Evolutionary conservation across 2,888 invertebrate genomes (phyloP), one percentile per base, ranked within the genome.

Genomic region (Rhodophaea formosa): DNA sequence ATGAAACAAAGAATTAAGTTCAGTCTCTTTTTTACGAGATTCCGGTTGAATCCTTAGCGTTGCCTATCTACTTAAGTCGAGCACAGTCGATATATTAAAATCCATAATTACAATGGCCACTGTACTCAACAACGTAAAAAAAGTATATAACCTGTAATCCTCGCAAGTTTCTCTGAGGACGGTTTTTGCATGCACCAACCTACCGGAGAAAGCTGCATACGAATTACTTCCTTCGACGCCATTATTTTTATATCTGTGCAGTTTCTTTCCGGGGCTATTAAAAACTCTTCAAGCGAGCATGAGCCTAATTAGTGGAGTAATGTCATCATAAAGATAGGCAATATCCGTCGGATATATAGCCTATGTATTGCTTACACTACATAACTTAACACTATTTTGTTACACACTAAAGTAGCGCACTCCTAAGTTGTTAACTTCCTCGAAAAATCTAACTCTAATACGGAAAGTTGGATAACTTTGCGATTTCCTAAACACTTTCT

Each of bases 231-330:
- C 51, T 51, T n/a, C 6, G 35, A 10, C 35, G 51, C 17, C 16
- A 71, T 68, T 70, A 63, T 65, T 62, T 49, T 32, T 51, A 10
- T 45, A 17, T 45, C 45, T 32, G 5, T 23, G 35, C 8, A 6
- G 16, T 35, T 35, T 35, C n/a, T 8, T 35, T 51, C 32, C 51
- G 32, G 35, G 32, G 35, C 3, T 3, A 16, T 51, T 15, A 51
- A 51, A 14, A 30, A 14, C 15, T 3, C 16, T 17, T 45, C 8
- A 30, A 49, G 47, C 30, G 30, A 30, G 8, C 30, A 49, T 30
- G 47, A 49, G n/a, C n/a, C 29, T 29, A 30, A 47, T 47, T 47
- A 47, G 15, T 8, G 30, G 8, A 45, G 23, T 29, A 29, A 17
- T 30, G 35, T 51, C 16, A 8, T 51, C 16, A 8, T 32, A 35